Evolutionary conservation across 2,888 invertebrate genomes (phyloP), one percentile per base, ranked within the genome.

Genomic region (Lepidonotus clava): DNA sequence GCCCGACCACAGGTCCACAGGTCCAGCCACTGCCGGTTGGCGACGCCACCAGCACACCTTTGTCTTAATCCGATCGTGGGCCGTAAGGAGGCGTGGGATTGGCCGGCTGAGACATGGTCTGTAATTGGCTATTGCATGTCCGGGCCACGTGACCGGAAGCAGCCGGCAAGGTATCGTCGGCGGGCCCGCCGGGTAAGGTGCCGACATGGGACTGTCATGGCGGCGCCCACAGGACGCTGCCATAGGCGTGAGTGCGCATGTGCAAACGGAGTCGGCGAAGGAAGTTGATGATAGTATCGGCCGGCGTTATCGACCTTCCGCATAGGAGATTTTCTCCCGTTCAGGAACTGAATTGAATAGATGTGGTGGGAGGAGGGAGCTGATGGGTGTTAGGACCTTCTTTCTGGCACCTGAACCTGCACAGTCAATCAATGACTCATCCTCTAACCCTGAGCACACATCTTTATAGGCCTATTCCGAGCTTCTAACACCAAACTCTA

Each of bases 201-300:
- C 6, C 46, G 46, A 46, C 46, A 18, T 46, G 46, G 61, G 28
- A 11, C 28, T 61, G 28, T 28, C 61, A 24, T 61, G 61, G 28
- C 61, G 61, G 28, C 61, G 61, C n/a, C n/a, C n/a, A n/a, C n/a
- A n/a, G n/a, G n/a, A n/a, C n/a, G n/a, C n/a, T n/a, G n/a, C 24
- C 61, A 32, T 24, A 61, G 61, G 24, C 61, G 61, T 61, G 61
- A 61, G 28, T 61, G 61, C 61, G 61, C 61, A 61, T 61, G 61
- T 24, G 61, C 61, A 24, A 32, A 61, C 28, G 21, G 2, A 32
- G 28, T 24, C 28, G 11, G 4, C 61, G 21, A 61, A 32, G 28
- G 28, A 24, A 24, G 61, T 24, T 24, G 61, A 61, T 61, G 28
- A 24, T 18, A 28, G n/a, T n/a, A n/a, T n/a, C n/a, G n/a, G 61